Evolutionary conservation across 2,888 invertebrate species (phyloP).

Genomic region (Erynnis tages): DNA sequence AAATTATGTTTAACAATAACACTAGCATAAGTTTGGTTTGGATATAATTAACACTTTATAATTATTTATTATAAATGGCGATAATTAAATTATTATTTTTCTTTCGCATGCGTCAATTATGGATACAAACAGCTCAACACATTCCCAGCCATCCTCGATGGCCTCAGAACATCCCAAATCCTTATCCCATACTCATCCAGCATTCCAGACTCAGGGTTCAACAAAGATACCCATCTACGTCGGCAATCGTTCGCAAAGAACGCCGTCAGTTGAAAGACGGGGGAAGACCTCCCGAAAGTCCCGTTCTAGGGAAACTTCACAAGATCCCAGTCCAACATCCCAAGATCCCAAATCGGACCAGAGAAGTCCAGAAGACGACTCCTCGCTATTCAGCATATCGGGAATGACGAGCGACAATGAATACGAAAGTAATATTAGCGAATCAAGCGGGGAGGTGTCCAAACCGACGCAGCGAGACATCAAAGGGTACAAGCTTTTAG

Average conservation of each 20-base stretch:
- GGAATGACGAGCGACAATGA: conserved; percentile 82
- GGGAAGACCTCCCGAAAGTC: conserved; percentile 56
- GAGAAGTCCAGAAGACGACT: conserved; percentile 79
- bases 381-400: conserved; percentile 80
- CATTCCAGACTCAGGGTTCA: conserved; percentile 83
- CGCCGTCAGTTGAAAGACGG: conserved; percentile 72
- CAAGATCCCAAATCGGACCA: conserved; percentile 75
- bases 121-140: conserved; percentile 73
- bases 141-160: conserved; percentile 80
- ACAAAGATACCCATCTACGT: conserved; percentile 88
- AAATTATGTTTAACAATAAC: conserved; percentile 20
- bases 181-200: conserved; percentile 76
- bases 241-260: conserved; percentile 82
- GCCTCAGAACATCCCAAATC: conserved; percentile 74
- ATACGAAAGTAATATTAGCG: conserved; percentile 79
- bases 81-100: conserved; percentile 49
- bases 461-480: conserved; percentile 72
- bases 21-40: conserved; percentile 21
- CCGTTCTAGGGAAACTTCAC: conserved; percentile 66
- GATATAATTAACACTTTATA: conserved; percentile 34
- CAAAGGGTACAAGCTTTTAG: conserved; percentile 78
- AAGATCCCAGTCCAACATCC: conserved; percentile 75
- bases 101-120: conserved; percentile 69
- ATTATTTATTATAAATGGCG: conserved; percentile 35
- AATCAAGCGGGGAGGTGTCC: conserved; percentile 74